These are phyloP conservation scores for Peromyscus eremicus DNA, from an alignment of 2,797 vertebrate genomes.

Conservation along the genomic window DNA sequence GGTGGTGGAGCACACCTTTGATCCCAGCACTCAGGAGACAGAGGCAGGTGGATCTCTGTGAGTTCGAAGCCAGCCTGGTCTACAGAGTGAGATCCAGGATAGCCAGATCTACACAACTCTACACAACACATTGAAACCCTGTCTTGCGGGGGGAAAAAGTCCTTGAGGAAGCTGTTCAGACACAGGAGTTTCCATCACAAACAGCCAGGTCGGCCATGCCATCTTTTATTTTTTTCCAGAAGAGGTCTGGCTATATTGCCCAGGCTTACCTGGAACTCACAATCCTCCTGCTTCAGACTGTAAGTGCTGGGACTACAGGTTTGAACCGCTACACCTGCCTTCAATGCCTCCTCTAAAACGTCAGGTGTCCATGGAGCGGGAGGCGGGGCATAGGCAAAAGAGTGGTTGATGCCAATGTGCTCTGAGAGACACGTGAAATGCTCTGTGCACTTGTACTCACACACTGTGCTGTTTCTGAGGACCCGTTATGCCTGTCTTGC, in stretches of 20 bases:
- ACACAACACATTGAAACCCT: neutral
- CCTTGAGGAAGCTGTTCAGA: neutral
- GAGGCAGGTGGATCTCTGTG: neutral
- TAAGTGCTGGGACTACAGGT: neutral
- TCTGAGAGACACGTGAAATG: neutral
- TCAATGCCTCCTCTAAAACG: neutral
- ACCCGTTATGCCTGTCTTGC: neutral
- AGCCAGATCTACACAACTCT: neutral
- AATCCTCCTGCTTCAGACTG: too few relatives aligned
- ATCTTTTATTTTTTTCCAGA: neutral
- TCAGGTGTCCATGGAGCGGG: too few relatives aligned
- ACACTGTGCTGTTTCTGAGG: neutral
- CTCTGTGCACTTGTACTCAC: neutral
- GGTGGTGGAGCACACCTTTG: neutral
- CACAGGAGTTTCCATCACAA: neutral
- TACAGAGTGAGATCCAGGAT: neutral
- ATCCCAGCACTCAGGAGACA: neutral
- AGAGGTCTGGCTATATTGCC: neutral
- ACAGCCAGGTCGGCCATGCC: neutral
- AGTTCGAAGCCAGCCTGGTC: neutral
- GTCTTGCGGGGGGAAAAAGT: neutral
- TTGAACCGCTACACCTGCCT: neutral
- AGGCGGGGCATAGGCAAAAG: too few relatives aligned
- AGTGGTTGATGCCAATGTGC: neutral
- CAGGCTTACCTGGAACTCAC: too few relatives aligned